A percentile compares a stretch with the other conserved stretches of the same genome.
Evolutionary conservation across 2,797 vertebrate species (phyloP).

Genomic region (Cossypha caffra): DNA sequence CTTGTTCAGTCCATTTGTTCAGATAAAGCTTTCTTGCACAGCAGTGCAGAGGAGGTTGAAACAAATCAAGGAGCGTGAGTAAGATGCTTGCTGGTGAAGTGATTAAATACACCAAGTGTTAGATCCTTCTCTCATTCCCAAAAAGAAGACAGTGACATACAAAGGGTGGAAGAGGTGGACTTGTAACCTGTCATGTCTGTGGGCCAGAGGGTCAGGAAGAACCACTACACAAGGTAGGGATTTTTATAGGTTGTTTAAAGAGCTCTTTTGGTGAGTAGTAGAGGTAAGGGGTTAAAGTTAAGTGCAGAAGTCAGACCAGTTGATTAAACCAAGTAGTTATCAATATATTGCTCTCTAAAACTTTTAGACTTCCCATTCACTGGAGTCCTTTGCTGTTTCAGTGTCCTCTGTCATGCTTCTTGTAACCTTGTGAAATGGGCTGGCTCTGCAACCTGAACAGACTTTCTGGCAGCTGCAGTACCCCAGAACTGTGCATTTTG

Average conservation of each 20-base stretch:
- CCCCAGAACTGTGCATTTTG: background rate
- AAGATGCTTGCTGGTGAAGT: background rate
- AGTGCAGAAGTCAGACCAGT: background rate
- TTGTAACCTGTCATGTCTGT: background rate
- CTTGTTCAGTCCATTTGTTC: background rate
- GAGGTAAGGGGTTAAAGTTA: background rate
- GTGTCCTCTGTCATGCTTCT: constrained; percentile 1
- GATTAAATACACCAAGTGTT: background rate
- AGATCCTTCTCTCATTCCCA: background rate
- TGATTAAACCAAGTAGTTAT: background rate
- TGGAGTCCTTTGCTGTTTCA: background rate
- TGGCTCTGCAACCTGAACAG: constrained; percentile 26
- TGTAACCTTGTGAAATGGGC: background rate
- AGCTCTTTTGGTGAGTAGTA: background rate
- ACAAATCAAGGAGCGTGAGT: background rate
- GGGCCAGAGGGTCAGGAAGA: background rate
- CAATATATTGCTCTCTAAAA: background rate
- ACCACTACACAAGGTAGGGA: background rate
- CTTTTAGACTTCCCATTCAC: background rate
- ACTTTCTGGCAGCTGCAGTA: background rate
- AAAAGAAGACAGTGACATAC: background rate
- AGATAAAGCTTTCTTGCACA: background rate
- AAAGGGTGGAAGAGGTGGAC: background rate
- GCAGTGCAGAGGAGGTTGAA: background rate
- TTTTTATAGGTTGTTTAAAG: background rate